Evolutionary conservation across 2,113 vertebrate species (phyloP).

Genomic region (Conger conger): DNA sequence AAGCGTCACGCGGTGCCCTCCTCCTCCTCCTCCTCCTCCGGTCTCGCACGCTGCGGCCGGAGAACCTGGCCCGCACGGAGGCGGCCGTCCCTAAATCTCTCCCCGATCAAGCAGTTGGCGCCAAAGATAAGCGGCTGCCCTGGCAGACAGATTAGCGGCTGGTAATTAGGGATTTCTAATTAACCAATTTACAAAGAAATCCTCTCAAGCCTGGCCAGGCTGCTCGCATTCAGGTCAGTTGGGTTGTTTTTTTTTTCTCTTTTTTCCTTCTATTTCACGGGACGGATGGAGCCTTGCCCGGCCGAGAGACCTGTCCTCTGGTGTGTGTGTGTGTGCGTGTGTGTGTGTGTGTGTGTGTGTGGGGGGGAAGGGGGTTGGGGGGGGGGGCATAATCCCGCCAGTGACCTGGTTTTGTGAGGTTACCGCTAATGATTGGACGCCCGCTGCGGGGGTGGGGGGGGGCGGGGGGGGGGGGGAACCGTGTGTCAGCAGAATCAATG

Average conservation of each 20-base stretch:
- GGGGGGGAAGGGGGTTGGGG: background rate
- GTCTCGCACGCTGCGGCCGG: background rate
- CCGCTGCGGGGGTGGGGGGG: conserved; percentile 30
- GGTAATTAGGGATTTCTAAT: conserved; percentile 80
- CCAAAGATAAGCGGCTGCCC: conserved; percentile 64
- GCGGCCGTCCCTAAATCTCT: conserved; percentile 34
- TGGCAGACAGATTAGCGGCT: conserved; percentile 69
- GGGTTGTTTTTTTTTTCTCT: conserved; percentile 25
- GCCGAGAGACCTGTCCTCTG: conserved; percentile 38
- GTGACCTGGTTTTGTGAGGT: conserved; percentile 63
- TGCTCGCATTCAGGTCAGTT: conserved; percentile 49
- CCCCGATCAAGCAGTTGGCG: conserved; percentile 59
- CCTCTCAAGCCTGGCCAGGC: conserved; percentile 59
- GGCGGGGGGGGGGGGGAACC: conserved; percentile 15
- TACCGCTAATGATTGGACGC: conserved; percentile 53
- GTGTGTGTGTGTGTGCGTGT: too few species aligned
- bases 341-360: too few species aligned
- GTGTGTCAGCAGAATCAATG: conserved; percentile 25
- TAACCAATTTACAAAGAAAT: conserved; percentile 77
- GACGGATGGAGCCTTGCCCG: background rate
- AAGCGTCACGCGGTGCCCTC: background rate
- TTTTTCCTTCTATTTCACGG: conserved; percentile 7
- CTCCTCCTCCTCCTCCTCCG: background rate
- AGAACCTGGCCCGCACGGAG: background rate
- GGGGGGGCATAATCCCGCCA: conserved; percentile 57